phyloP scores from a whole-genome alignment of 2,113 vertebrate genomes.

The Damaliscus lunatus region DNA sequence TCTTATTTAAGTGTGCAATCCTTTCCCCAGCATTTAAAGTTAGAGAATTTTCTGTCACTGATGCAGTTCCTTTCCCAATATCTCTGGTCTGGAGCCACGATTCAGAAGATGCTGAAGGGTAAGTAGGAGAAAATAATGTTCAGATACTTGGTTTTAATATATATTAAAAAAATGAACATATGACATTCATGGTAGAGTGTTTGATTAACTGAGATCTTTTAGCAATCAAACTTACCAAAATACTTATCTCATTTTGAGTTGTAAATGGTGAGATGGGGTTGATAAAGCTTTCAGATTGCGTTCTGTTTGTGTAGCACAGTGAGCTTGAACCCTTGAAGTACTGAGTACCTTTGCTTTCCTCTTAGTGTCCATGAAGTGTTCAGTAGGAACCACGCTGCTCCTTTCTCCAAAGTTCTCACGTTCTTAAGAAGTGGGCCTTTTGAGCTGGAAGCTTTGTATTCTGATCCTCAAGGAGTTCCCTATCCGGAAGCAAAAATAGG shows the following conservation, averaged over 20 bases:
- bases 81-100: constrained; percentile 85
- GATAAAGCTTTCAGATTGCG: neutral
- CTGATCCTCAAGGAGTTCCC: constrained; percentile 81
- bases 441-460: constrained; percentile 87
- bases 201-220: neutral
- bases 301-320: neutral
- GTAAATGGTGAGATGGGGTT: neutral
- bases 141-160: neutral
- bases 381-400: constrained; percentile 82
- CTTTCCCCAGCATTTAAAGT: constrained; percentile 89
- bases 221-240: neutral
- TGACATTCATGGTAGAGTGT: neutral
- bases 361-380: constrained; percentile 84
- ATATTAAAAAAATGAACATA: neutral
- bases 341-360: neutral
- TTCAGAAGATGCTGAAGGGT: constrained; percentile 85
- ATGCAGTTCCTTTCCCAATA: constrained; percentile 85
- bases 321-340: neutral
- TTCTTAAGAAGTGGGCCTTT: constrained; percentile 86
- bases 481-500: constrained; percentile 88
- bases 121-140: constrained; percentile 51
- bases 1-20: constrained; percentile 82
- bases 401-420: constrained; percentile 87
- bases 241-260: neutral
- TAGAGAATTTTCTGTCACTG: constrained; percentile 86